Base-by-base conservation (phyloP, 1,140 invertebrate species). In the Scaptomyza graminum region DNA sequence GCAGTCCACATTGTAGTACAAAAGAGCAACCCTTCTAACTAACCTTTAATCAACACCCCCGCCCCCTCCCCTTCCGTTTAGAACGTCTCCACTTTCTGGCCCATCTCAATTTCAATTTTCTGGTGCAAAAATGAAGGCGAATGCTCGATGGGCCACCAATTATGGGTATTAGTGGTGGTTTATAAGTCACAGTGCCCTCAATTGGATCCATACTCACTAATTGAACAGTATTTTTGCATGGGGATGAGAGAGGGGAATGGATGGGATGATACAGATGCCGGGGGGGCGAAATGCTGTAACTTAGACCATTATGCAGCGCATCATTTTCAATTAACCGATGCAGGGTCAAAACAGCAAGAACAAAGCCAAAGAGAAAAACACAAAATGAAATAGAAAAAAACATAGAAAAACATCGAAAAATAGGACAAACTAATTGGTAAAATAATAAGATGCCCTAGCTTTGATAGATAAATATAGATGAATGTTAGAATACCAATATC, bases 151-250 rank as follows among this genome's bases (percentile, higher is more conserved):
- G 62, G 62, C 39, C 49, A 60, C 41, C 69, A 72, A 72, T 72
- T 72, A 72, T 67, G 63, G 50, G 63, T 15, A 67, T 72, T 67
- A 72, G 69, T 67, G 63, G 63, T 25, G 18, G 18, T 72, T 67
- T 67, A 72, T 72, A 72, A 72, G 63, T 72, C 64, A 66, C 49
- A 66, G 56, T 67, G 69, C 34, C 63, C 69, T 66, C 69, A 66
- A 72, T 72, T 72, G 54, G 43, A 57, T 34, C 46, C 54, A 57
- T 57, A 66, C 49, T 61, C 54, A 41, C 54, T 60, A 60, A 67
- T 67, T 72, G 55, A 66, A 59, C 46, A 51, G 37, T 25, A 22
- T 44, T 50, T 66, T 31, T 28, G 34, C 34, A 5, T 28, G 3
- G 28, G 5, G 5, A 28, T 28, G 12, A 25, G 13, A 6, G 9